Base-by-base conservation (phyloP, 2,888 invertebrate species). In the Ryuthela nishihirai region DNA sequence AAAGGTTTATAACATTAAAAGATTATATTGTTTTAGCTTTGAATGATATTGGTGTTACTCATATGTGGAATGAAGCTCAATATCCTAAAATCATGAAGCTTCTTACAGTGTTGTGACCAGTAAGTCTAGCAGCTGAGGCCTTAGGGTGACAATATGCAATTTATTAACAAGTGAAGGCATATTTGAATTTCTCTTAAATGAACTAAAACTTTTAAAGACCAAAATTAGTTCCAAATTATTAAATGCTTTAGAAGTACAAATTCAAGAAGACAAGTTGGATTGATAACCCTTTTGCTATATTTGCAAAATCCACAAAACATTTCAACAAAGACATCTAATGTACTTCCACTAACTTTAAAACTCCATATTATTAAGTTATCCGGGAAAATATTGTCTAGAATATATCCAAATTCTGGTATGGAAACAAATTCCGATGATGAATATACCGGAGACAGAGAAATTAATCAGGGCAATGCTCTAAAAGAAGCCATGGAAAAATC, bases 111-210 rank as follows among this genome's bases (percentile, higher is more conserved):
- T 38, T 38, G 18, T 15, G 38, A 12, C 36, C 6, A 15, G 15
- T 36, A n/a, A n/a, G 36, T 12, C 15, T 36, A 36, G 15, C 36
- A 36, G 18, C 38, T 18, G 18, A 38, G 4, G 9, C 38, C 15
- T 38, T 38, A 38, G 15, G 18, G 4, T 3, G 18, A 20, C 38
- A 20, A 38, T 10, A 15, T 38, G 38, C 38, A 38, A 38, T 38
- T 38, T 38, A 38, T 38, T 38, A 15, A 34, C 34, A 34, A 34
- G 34, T 34, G 34, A 34, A 34, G 34, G 34, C 34, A 34, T 34
- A 34, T 34, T 34, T 34, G 3, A 34, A 34, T 34, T 34, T 34
- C 6, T 18, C 17, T 38, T 38, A 12, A 3, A 4, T 38, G 38
- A 38, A 38, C 18, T 38, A 38, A 3, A 38, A 20, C 15, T 17